Base-by-base conservation (phyloP, 2,888 invertebrate genomes). In the Brachyopa scutellaris region DNA sequence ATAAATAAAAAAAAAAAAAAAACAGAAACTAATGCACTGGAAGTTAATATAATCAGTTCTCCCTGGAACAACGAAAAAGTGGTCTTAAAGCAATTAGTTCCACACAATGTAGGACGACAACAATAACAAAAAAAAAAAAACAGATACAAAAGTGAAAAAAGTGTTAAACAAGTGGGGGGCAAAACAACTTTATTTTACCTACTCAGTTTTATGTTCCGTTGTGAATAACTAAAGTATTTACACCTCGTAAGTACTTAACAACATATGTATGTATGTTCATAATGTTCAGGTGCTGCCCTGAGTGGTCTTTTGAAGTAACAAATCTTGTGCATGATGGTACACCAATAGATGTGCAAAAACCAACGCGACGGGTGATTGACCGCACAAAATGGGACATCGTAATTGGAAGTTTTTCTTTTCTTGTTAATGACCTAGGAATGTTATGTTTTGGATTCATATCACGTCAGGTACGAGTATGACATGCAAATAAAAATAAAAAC, bases 191-290 rank as follows among this genome's bases (percentile, higher is more conserved):
- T 59, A 73, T 38, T 73, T n/a, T n/a, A n/a, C n/a, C n/a, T 61
- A 47, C 55, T 73, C 33, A 55, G 66, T 73, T 67, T 73, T 61
- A 78, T 78, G 79, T 79, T 55, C 78, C 78, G 78, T 72, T 78
- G 64, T 76, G 53, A 67, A 59, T 76, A 38, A 45, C 29, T 31
- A 31, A 38, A 61, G 78, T 55, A 61, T 51, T 67, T 79, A 73
- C 73, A 79, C 40, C 66, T 61, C 42, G 53, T 73, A 73, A 64
- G 66, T 45, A 72, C 45, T 66, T 72, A 67, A 79, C 59, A 66
- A 45, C 26, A 26, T 26, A 13, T 26, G 55, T 21, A 7, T 15
- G 42, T 21, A 11, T 33, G 33, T 53, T 9, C n/a, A 15, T 19
- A 19, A 45, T 57, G 74, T 49, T 36, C 66, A 55, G 61, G 33